Evolutionary conservation across 2,113 vertebrate genomes (phyloP).

Genomic region (Aythya baeri): DNA sequence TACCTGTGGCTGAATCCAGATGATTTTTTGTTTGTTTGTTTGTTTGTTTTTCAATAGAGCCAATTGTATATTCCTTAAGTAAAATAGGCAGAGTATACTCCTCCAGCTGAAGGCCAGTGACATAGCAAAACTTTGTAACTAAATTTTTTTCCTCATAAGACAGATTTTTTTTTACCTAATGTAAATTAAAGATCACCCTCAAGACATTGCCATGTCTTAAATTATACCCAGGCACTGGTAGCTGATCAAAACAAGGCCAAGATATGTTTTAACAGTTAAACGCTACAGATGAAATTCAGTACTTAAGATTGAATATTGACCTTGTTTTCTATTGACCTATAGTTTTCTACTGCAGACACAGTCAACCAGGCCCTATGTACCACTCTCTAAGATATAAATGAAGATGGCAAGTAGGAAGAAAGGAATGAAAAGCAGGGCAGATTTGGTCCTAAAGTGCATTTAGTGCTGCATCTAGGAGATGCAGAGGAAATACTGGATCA

Average conservation of each 20-base stretch:
- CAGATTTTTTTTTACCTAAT: background rate
- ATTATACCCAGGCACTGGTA: background rate
- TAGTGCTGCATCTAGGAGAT: background rate
- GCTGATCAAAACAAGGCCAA: background rate
- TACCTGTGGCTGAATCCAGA: background rate
- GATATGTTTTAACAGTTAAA: background rate
- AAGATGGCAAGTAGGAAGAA: background rate
- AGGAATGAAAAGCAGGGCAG: background rate
- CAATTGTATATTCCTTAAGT: background rate
- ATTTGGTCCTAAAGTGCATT: background rate
- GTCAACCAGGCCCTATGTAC: background rate
- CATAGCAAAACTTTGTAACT: background rate
- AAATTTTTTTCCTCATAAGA: background rate
- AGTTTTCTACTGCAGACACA: accelerated
- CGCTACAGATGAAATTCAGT: background rate
- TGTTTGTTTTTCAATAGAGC: background rate
- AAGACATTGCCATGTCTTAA: background rate
- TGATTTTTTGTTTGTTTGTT: too few species aligned
- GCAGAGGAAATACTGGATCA: background rate
- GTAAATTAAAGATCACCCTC: background rate
- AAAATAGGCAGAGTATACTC: background rate
- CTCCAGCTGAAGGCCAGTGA: background rate
- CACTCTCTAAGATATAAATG: background rate
- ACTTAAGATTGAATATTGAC: background rate
- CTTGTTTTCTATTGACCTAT: background rate